Evolutionary conservation across 92 coral and sea anemone genomes (phyloP).

Genomic region (Epizoanthus illoricatus): DNA sequence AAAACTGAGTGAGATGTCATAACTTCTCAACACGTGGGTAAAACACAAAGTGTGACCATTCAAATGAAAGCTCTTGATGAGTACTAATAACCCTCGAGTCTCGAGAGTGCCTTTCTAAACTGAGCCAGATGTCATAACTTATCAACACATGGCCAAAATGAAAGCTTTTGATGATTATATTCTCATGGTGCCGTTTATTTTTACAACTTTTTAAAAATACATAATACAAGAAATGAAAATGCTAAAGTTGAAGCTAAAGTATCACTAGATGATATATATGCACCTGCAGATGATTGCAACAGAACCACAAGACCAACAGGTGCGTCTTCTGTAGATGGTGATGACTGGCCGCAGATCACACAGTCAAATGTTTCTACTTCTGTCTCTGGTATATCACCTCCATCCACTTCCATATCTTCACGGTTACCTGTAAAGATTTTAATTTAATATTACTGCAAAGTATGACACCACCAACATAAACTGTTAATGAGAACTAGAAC

Average conservation of each 20-base stretch:
- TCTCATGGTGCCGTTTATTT: not conserved
- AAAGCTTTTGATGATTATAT: no score
- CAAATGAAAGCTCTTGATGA: no score
- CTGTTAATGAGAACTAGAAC: no score
- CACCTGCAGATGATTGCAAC: conserved; percentile 91
- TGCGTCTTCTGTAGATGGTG: conserved; percentile 80
- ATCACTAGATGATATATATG: not conserved
- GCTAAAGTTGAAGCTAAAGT: not conserved
- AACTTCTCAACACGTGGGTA: no score
- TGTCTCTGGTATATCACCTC: conserved; percentile 16
- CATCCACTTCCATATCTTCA: conserved; percentile 67
- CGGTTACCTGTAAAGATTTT: conserved; percentile 39
- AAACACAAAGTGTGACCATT: no score
- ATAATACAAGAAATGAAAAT: not conserved
- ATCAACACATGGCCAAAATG: no score
- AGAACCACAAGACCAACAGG: conserved; percentile 90
- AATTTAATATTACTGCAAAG: no score
- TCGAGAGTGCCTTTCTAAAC: no score
- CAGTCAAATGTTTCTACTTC: conserved; percentile 72
- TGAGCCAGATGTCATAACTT: no score
- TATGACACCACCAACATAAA: no score
- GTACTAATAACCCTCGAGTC: no score
- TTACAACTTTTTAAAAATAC: not conserved
- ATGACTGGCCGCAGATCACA: conserved; percentile 91
- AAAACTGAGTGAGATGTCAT: no score